Evolutionary conservation across 2,888 invertebrate genomes (phyloP), one percentile per base, ranked within the genome.

Genomic region (Platycnemis pennipes): DNA sequence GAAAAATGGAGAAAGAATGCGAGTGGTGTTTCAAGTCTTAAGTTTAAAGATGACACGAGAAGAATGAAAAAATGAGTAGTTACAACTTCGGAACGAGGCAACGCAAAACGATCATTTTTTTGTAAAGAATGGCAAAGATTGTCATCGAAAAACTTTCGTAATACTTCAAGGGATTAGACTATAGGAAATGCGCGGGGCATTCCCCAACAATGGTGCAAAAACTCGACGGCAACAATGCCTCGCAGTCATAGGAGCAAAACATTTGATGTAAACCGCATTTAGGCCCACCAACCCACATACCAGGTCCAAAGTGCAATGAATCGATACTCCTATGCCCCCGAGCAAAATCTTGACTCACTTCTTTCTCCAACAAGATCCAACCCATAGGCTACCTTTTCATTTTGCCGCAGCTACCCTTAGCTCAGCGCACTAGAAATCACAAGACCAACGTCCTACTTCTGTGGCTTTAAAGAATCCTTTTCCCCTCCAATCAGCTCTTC

Each of bases 391-490:
- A 77, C 77, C 77, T 77, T 77, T 37, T 77, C 77, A 77, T 77
- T 37, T 37, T 37, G 31, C 37, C 77, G 3, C 77, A 22, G 37
- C 77, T 77, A 77, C 37, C 77, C 77, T 77, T 37, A 77, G 37
- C 37, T 77, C 13, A 37, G 31, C 77, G 13, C 77, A 77, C 77
- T 31, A 37, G 77, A n/a, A 37, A 37, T 77, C 37, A 37, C 77
- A 77, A 77, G 77, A 77, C 77, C 77, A 8, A 77, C 77, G 77
- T 77, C 77, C 77, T 77, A 77, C 77, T 77, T 77, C 77, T 37
- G 77, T 37, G 77, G 31, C 37, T 77, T 77, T 77, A 77, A 77
- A 77, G 77, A 77, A 77, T 77, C 77, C 77, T n/a, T 77, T 63
- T 77, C 77, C 37, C 37, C 77, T 31, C 37, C 77, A 77, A 37